phyloP scores from a whole-genome alignment of 2,797 vertebrate genomes.

The Iguana delicatissima region DNA sequence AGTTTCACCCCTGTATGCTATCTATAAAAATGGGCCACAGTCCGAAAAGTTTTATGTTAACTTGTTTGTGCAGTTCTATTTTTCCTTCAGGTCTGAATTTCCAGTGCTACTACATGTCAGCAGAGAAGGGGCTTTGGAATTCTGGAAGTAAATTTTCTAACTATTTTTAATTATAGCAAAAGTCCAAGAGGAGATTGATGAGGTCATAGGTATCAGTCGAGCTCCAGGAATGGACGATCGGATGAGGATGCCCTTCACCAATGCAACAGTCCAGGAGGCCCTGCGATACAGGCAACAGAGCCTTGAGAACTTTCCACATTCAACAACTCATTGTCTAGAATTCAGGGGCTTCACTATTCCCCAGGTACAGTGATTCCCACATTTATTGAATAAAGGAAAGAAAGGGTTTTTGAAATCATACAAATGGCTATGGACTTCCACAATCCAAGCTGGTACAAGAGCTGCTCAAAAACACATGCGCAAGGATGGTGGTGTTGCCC shows the following conservation, averaged over 20 bases:
- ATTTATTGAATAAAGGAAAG: neutral
- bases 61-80: no score
- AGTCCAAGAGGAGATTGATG: conserved; percentile 56
- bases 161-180: conserved; percentile 28
- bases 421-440: neutral
- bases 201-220: conserved; percentile 14
- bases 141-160: neutral
- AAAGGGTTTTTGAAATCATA: neutral
- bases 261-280: conserved; percentile 43
- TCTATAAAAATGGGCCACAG: neutral
- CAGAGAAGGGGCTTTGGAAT: neutral
- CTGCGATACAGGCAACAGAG: conserved; percentile 22
- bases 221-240: conserved; percentile 27
- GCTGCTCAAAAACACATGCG: no score
- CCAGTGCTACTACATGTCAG: no score
- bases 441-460: no score
- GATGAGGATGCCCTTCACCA: conserved; percentile 51
- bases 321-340: neutral
- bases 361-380: conserved; percentile 23
- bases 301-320: conserved; percentile 34
- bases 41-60: no score
- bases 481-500: no score
- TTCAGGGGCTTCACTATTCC: conserved; percentile 50
- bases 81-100: neutral
- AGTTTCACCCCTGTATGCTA: neutral